A percentile compares a stretch with the other conserved stretches of the same genome.
Evolutionary conservation across 2,888 invertebrate species (phyloP).

Genomic region (Pherbina coryleti): DNA sequence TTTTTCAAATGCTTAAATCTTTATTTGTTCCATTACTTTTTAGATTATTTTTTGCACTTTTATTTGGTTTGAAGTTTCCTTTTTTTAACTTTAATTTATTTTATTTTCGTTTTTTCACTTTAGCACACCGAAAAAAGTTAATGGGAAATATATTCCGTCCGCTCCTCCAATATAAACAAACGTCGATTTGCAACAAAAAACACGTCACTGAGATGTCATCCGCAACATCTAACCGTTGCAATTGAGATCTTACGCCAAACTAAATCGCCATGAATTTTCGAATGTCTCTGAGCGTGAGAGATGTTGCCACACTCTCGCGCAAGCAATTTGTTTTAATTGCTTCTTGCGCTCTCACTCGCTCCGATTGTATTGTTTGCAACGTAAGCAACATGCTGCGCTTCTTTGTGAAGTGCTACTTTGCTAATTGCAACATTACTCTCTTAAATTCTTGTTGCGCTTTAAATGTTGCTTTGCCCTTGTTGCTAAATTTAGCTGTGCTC

Average conservation of each 20-base stretch:
- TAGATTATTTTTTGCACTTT: neutral
- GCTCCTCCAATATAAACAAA: conserved; percentile 25
- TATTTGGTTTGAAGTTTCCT: neutral
- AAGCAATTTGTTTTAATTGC: neutral
- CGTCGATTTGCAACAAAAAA: conserved; percentile 26
- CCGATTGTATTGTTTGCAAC: neutral
- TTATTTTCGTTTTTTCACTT: neutral
- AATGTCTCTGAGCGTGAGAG: conserved; percentile 34
- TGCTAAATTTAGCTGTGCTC: neutral
- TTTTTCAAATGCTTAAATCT: neutral
- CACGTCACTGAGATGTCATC: conserved; percentile 34
- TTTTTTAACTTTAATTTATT: neutral
- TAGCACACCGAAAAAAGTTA: neutral
- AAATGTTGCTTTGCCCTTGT: neutral
- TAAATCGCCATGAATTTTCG: conserved; percentile 44
- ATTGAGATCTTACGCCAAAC: conserved; percentile 52
- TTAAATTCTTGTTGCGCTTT: neutral
- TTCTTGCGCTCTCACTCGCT: neutral
- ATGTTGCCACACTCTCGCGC: conserved; percentile 28
- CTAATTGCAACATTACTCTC: neutral
- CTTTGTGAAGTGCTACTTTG: conserved; percentile 1
- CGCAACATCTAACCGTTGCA: conserved; percentile 46
- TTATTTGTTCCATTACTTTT: neutral
- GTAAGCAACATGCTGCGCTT: neutral
- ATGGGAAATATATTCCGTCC: neutral